Percentiles rank a stretch among this genome's conserved stretches.
Evolutionary conservation across 2,888 invertebrate genomes (phyloP).

Genomic region (Chironomus tentans): DNA sequence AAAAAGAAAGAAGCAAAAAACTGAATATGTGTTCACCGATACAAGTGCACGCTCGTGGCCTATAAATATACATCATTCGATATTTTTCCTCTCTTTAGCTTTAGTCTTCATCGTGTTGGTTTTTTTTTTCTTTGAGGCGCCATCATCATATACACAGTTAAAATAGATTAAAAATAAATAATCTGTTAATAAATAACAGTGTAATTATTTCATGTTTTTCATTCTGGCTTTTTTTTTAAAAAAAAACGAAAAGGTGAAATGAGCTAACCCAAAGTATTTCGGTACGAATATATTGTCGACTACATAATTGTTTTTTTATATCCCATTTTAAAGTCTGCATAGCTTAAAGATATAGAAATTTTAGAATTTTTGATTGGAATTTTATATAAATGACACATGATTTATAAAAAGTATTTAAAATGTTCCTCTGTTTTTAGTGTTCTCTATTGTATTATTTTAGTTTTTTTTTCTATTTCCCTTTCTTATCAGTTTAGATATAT

Average conservation of each 20-base stretch:
- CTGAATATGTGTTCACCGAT: neutral
- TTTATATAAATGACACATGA: neutral
- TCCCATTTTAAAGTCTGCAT: neutral
- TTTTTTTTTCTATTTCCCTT: neutral
- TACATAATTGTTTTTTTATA: neutral
- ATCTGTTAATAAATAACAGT: conserved; percentile 25
- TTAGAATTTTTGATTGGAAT: neutral
- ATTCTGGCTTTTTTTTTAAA: neutral
- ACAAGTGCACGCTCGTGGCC: conserved; percentile 5
- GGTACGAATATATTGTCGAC: neutral
- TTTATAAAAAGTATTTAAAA: too few relatives aligned
- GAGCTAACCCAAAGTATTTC: neutral
- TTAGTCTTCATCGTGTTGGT: conserved; percentile 11
- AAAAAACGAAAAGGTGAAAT: neutral
- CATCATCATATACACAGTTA: conserved; percentile 27
- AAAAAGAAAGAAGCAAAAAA: neutral
- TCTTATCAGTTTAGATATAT: neutral
- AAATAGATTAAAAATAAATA: conserved; percentile 27
- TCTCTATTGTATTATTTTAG: neutral
- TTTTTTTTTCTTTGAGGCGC: conserved; percentile 9
- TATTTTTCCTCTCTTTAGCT: conserved; percentile 7
- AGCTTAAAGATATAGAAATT: neutral
- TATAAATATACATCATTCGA: conserved; percentile 27
- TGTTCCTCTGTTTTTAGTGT: neutral
- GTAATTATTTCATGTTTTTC: conserved; percentile 21